Evolutionary conservation across 2,797 vertebrate genomes (phyloP), one percentile per base, ranked within the genome.

Genomic region (Rhyacichthys aspro): DNA sequence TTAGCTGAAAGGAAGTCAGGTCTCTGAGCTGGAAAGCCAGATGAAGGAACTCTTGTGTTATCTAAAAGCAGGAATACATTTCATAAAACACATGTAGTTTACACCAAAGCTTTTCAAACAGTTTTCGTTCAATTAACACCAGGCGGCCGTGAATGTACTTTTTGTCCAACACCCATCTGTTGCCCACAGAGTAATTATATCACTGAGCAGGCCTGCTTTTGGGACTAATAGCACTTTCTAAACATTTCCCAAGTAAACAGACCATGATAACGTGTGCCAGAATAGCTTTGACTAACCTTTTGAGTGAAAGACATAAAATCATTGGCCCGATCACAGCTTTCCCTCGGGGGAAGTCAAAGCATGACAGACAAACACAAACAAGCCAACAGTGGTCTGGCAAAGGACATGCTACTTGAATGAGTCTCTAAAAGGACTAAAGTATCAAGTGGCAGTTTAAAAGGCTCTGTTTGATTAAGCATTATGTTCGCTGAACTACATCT

Each of bases 1-100:
- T 83, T 52, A 95, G 88, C 32, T 92, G 87, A 49, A 82, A 76
- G 0, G 67, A 43, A 11, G 90, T 88, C 74, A 96, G 86, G 9
- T 70, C 78, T 74, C 89, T 90, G 68, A 97, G 87, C 62, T 92
- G 88, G 46, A 94, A 93, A 48, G 92, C 92, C 7, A 95, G 85
- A 15, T 63, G 78, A 75, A 91, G 85, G 80, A 95, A 93, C 17
- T 89, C 85, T 17, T 93, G 89, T 19, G 92, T 85, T 43, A 92
- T 75, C 94, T 95, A 57, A 1, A 37, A 77, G 36, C 17, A 65
- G 8, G 59, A 60, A 63, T 3, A 12, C 17, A 72, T 16, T 32
- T 53, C 11, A 33, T 14, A 41, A 43, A 64, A 66, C 10, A 0
- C 8, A 63, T 28, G 6, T 5, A 47, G 38, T 39, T 41, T 43